Evolutionary conservation across 2,888 invertebrate genomes (phyloP).

Genomic region (Pomacea canaliculata): DNA sequence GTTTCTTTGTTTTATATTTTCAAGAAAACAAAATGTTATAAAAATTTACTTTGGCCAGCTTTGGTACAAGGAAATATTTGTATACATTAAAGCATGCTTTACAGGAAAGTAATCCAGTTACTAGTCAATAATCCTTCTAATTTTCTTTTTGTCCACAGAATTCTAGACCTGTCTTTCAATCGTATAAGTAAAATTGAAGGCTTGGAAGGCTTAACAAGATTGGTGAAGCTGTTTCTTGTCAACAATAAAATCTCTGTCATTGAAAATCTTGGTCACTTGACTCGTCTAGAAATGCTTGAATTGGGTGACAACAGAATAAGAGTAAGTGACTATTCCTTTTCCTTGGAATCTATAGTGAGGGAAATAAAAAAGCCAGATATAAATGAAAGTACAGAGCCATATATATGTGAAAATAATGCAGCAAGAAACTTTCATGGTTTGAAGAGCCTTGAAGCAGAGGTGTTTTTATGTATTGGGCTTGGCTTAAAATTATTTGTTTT

Average conservation of each 20-base stretch:
- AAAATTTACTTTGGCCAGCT: background rate
- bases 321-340: constrained; percentile 71
- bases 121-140: too few relatives aligned
- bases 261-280: constrained; percentile 86
- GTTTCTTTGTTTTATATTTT: background rate
- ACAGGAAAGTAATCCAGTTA: too few relatives aligned
- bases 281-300: constrained; percentile 86
- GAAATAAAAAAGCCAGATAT: too few relatives aligned
- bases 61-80: too few relatives aligned
- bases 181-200: constrained; percentile 89
- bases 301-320: constrained; percentile 90
- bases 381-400: too few relatives aligned
- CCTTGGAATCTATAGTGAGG: too few relatives aligned
- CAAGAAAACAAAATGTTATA: background rate
- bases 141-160: constrained; percentile 71
- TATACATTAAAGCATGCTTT: too few relatives aligned
- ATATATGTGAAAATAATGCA: too few relatives aligned
- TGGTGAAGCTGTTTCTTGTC: constrained; percentile 88
- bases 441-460: too few relatives aligned
- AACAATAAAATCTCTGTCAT: constrained; percentile 91
- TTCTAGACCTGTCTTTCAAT: constrained; percentile 95
- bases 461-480: too few relatives aligned
- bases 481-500: too few relatives aligned
- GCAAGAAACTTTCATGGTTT: too few relatives aligned
- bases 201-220: constrained; percentile 79